Evolutionary conservation across 2,113 vertebrate genomes (phyloP).

Genomic region (Helogale parvula): DNA sequence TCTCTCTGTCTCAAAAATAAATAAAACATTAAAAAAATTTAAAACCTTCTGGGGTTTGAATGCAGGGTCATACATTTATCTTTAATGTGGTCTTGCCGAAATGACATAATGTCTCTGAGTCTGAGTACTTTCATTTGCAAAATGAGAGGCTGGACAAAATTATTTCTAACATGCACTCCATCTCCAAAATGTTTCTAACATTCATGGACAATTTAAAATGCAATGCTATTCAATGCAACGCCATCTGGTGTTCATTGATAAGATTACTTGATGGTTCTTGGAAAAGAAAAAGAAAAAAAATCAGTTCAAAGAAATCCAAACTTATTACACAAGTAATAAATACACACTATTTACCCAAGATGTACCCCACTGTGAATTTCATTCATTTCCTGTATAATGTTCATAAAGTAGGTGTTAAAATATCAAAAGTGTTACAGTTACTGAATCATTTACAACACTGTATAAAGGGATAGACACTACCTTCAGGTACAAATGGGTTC

Average conservation of each 20-base stretch:
- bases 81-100: not conserved
- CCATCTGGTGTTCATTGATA: conserved; percentile 63
- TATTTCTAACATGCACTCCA: not conserved
- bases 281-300: not conserved
- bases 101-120: not conserved
- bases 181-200: not conserved
- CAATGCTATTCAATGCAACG: not conserved
- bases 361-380: not conserved
- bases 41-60: not conserved
- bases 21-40: not conserved
- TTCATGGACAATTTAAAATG: not conserved
- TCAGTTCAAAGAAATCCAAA: not conserved
- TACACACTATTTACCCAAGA: not conserved
- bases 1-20: too few species aligned
- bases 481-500: not conserved
- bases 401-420: conserved; percentile 35
- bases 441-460: not conserved
- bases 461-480: not conserved
- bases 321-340: not conserved
- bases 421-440: not conserved
- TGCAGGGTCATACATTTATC: not conserved
- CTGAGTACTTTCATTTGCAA: not conserved
- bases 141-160: not conserved
- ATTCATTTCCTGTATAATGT: not conserved
- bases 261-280: not conserved